These are phyloP conservation scores for Meloe dianella DNA, from an alignment of 2,888 invertebrate genomes.

Conservation along the genomic window DNA sequence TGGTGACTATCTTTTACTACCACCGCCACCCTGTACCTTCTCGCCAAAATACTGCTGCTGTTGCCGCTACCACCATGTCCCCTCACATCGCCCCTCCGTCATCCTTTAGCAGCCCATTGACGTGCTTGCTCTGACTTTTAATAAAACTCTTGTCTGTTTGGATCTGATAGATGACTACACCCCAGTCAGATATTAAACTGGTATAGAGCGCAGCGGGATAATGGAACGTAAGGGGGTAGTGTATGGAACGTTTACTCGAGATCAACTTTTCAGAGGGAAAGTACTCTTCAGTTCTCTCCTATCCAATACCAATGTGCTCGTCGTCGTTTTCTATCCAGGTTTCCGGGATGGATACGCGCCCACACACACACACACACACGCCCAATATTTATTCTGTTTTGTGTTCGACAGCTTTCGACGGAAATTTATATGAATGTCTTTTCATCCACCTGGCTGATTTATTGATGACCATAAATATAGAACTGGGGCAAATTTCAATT, in stretches of 20 bases:
- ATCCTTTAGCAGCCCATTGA: slow-evolving; percentile 54
- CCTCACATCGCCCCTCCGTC: slow-evolving; percentile 25
- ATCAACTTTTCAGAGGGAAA: slow-evolving; percentile 51
- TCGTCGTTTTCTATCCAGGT: slow-evolving; percentile 31
- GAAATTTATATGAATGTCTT: slow-evolving; percentile 48
- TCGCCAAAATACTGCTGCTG: slow-evolving; percentile 27
- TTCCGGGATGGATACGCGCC: slow-evolving; percentile 22
- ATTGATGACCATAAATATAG: slow-evolving; percentile 8
- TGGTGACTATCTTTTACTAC: slow-evolving; percentile 4
- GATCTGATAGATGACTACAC: slow-evolving; percentile 64
- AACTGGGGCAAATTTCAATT: slow-evolving; percentile 1
- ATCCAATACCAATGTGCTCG: slow-evolving; percentile 33
- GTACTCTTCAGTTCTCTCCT: slow-evolving; percentile 42
- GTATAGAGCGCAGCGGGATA: slow-evolving; percentile 39
- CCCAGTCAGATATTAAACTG: slow-evolving; percentile 63
- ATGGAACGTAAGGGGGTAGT: slow-evolving; percentile 36
- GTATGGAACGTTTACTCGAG: slow-evolving; percentile 43
- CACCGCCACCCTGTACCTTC: slow-evolving; percentile 21
- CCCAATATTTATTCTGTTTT: slow-evolving; percentile 44
- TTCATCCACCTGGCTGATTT: slow-evolving; percentile 40
- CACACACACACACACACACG: slow-evolving; percentile 1
- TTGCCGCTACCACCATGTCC: slow-evolving; percentile 14
- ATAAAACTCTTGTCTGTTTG: slow-evolving; percentile 65
- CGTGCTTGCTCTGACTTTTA: slow-evolving; percentile 62
- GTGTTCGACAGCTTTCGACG: slow-evolving; percentile 44